phyloP scores from a whole-genome alignment of 2,888 invertebrate genomes.

The Dysmachus trigonus region DNA sequence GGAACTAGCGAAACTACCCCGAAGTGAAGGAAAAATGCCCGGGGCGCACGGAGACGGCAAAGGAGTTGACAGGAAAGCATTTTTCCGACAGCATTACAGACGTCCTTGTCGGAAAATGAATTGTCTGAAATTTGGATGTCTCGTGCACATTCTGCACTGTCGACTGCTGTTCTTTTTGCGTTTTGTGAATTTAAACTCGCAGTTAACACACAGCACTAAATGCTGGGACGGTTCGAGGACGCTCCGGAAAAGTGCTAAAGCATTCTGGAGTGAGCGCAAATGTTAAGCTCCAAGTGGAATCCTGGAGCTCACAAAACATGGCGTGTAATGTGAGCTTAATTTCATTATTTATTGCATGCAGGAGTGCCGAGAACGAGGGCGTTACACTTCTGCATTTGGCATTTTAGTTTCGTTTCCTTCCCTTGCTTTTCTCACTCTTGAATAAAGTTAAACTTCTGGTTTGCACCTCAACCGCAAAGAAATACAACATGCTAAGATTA shows the following conservation, averaged over 20 bases:
- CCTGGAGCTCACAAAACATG: not conserved
- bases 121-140: slow-evolving; percentile 22
- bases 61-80: slow-evolving; percentile 20
- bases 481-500: not conserved
- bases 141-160: slow-evolving; percentile 1
- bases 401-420: not conserved
- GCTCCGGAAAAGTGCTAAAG: not conserved
- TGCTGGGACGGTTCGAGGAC: not conserved
- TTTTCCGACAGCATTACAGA: slow-evolving; percentile 27
- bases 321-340: slow-evolving; percentile 18
- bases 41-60: not conserved
- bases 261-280: not conserved
- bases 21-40: not conserved
- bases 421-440: not conserved
- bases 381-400: not conserved
- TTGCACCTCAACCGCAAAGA: not conserved
- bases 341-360: slow-evolving; percentile 25
- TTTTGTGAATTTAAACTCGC: slow-evolving; percentile 4
- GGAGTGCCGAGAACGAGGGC: not conserved
- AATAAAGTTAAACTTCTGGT: not conserved
- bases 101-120: slow-evolving; percentile 33
- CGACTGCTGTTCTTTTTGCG: slow-evolving; percentile 8
- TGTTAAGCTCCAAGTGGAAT: not conserved
- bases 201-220: slow-evolving; percentile 9
- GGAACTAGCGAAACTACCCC: not conserved